Conservation (phyloP, 2,888 invertebrate species). For the Villa cingulata region DNA sequence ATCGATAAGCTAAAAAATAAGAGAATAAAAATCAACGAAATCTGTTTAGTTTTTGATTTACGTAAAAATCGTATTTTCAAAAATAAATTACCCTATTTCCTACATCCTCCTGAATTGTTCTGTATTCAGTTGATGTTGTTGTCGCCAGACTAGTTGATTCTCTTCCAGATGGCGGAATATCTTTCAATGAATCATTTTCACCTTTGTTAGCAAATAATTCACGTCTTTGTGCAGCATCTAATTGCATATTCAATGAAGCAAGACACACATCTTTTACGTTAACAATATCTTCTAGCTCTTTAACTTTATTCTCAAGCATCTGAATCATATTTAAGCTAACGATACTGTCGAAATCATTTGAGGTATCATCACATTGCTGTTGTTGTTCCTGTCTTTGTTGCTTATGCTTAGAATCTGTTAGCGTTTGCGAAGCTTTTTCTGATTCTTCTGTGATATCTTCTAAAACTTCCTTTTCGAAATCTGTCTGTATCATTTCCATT, state of each 20-base stretch:
- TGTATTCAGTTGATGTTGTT: slow-evolving; percentile 49
- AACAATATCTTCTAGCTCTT: slow-evolving; percentile 27
- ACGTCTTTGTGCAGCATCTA: slow-evolving; percentile 23
- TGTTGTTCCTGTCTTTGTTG: background rate
- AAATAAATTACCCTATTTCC: slow-evolving; percentile 44
- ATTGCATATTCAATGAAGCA: slow-evolving; percentile 27
- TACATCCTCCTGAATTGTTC: slow-evolving; percentile 56
- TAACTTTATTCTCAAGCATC: slow-evolving; percentile 28
- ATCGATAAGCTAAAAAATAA: slow-evolving; percentile 10
- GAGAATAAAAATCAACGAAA: background rate
- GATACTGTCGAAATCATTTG: slow-evolving; percentile 18
- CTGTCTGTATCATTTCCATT: slow-evolving; percentile 31
- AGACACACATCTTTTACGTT: slow-evolving; percentile 30
- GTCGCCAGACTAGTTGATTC: slow-evolving; percentile 32
- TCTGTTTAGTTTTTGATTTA: background rate
- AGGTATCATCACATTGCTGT: background rate
- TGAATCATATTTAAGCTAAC: slow-evolving; percentile 28
- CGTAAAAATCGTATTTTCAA: background rate
- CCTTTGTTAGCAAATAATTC: slow-evolving; percentile 19
- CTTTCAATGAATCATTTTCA: slow-evolving; percentile 16
- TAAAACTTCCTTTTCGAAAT: slow-evolving; percentile 30
- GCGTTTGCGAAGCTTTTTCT: slow-evolving; percentile 22
- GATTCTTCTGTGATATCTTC: slow-evolving; percentile 37
- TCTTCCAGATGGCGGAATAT: slow-evolving; percentile 26
- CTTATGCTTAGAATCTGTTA: no score